A percentile compares a stretch with the other conserved stretches of the same genome.
These are phyloP conservation scores for Potamarius usumacintae DNA, from an alignment of 2,113 vertebrate genomes.

Conservation along the genomic window DNA sequence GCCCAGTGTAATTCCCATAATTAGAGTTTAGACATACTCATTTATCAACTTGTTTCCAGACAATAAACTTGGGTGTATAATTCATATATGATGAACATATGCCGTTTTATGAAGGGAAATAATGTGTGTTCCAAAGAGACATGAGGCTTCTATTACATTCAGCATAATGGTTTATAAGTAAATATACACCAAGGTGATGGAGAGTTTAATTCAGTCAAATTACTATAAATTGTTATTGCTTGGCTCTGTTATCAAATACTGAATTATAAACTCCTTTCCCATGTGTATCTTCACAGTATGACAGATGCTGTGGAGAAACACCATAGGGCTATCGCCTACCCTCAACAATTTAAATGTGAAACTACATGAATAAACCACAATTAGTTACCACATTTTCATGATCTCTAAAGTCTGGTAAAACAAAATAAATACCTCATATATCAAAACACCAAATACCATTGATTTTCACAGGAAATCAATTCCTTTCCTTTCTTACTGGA, in stretches of 20 bases:
- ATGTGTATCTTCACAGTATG: not conserved
- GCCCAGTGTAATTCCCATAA: conserved; percentile 32
- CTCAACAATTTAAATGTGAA: not conserved
- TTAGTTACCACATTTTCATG: not conserved
- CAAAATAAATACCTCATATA: not conserved
- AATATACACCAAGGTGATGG: not conserved
- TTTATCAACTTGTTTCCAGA: conserved; percentile 24
- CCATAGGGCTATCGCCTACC: not conserved
- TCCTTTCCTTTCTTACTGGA: not conserved
- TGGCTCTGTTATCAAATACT: not conserved
- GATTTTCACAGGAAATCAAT: not conserved
- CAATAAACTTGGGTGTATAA: conserved; percentile 11
- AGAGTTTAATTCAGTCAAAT: not conserved
- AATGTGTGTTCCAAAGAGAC: not conserved
- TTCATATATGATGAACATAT: conserved; percentile 25
- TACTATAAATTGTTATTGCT: not conserved
- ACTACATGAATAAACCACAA: not conserved
- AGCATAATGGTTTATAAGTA: not conserved
- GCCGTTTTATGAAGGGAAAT: not conserved
- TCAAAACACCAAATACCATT: not conserved
- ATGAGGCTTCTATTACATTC: not conserved
- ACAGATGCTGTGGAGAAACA: not conserved
- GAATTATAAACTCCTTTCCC: not conserved
- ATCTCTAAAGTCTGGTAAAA: not conserved
- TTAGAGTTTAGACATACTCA: conserved; percentile 29